These are phyloP conservation scores for Drosophila bocqueti DNA, from an alignment of 1,140 invertebrate genomes.

Conservation along the genomic window DNA sequence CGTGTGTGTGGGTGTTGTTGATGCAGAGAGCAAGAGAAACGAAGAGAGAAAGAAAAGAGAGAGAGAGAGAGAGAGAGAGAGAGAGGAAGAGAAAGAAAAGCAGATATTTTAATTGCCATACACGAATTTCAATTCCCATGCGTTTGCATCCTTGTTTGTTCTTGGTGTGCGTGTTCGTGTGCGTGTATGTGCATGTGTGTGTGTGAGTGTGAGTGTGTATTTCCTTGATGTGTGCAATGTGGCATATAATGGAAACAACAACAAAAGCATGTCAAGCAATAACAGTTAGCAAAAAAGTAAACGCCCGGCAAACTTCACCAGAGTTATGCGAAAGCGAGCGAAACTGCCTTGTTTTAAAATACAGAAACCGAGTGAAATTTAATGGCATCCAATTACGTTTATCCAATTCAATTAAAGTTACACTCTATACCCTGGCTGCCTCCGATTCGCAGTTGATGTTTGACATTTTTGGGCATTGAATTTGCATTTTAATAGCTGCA, in stretches of 20 bases:
- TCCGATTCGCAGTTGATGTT: not conserved
- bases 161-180: constrained; percentile 18
- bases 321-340: constrained; percentile 9
- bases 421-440: not conserved
- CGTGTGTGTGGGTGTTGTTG: constrained; percentile 8
- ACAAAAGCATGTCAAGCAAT: constrained; percentile 59
- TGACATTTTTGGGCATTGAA: not conserved
- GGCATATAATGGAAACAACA: constrained; percentile 53
- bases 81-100: constrained; percentile 52
- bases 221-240: constrained; percentile 44
- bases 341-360: constrained; percentile 7
- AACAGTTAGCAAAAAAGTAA: constrained; percentile 63
- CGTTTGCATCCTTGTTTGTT: constrained; percentile 42
- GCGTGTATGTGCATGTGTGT: constrained; percentile 25
- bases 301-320: constrained; percentile 41
- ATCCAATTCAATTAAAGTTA: constrained; percentile 30
- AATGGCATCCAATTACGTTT: constrained; percentile 21
- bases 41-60: constrained; percentile 29
- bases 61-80: constrained; percentile 23
- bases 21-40: constrained; percentile 18
- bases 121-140: constrained; percentile 72
- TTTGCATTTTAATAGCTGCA: constrained; percentile 31
- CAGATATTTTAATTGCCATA: constrained; percentile 76
- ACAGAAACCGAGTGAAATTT: not conserved
- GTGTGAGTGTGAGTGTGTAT: constrained; percentile 10